Base-by-base conservation (phyloP, 2,888 invertebrate genomes). In the Cephus sareptanus region DNA sequence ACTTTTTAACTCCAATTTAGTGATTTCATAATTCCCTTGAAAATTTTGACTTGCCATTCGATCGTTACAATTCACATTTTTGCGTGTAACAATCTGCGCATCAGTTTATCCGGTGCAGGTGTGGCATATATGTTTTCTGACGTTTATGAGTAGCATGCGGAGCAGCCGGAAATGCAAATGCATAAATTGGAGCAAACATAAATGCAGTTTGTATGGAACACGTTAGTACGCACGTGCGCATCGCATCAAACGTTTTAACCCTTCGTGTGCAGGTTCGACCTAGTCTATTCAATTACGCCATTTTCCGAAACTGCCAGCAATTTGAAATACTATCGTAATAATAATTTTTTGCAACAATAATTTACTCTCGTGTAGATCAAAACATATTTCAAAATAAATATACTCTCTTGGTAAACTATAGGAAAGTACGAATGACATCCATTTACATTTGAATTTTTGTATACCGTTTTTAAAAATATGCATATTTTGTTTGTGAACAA, bases 111-210 rank as follows among this genome's bases (percentile, higher is more conserved):
- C 77, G 69, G 12, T 34, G 77, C 80, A 79, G 75, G 80, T 80
- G 80, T 80, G 76, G 78, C 77, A 34, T 68, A 69, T 70, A 78
- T 76, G 73, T 80, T 80, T 71, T 71, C 77, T 56, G 75, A 69
- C 73, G 73, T 71, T 71, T 31, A 71, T 71, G 71, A 31, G 71
- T 34, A 70, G 75, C 73, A 40, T 68, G 33, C 34, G 33, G 69
- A 35, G 69, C 35, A 40, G 35, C 56, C 75, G 79, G 73, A 73
- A 75, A 74, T 80, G 74, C 78, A 81, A 74, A 73, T 79, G 74
- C 79, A 79, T 82, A 81, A 82, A 82, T 82, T 79, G 77, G 68
- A 40, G 79, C 76, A 79, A 82, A 82, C 78, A 69, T 34, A 76
- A 76, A 69, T 76, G 69, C 69, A 76, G 69, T 69, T 31, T 30